A percentile compares a stretch with the other conserved stretches of the same genome.
Evolutionary conservation across 2,797 vertebrate species (phyloP).

Genomic region (Dromococcyx pavoninus): DNA sequence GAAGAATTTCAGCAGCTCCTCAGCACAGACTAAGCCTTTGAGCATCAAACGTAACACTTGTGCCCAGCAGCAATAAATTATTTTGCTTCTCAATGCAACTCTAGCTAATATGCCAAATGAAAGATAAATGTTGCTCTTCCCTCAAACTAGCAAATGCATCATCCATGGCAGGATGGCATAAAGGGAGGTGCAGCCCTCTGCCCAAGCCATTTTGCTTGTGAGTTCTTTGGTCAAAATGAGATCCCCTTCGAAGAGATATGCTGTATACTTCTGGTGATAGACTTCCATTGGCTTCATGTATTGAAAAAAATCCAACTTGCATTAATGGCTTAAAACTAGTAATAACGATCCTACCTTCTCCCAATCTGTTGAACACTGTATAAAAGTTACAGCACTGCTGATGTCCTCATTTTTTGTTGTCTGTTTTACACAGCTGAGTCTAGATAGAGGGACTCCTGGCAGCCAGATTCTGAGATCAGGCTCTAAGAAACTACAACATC

Average conservation of each 20-base stretch:
- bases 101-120: neutral
- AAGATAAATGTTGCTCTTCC: neutral
- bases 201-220: neutral
- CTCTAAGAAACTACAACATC: conserved; percentile 43
- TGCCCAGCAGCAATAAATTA: neutral
- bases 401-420: neutral
- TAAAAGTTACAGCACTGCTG: conserved; percentile 35
- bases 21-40: neutral
- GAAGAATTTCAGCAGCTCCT: neutral
- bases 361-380: neutral
- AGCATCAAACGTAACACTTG: neutral
- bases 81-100: neutral
- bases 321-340: neutral
- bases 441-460: conserved; percentile 11
- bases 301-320: neutral
- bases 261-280: neutral
- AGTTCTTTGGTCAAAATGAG: neutral
- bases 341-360: neutral
- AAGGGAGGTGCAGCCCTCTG: neutral
- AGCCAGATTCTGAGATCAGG: conserved; percentile 47
- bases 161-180: neutral
- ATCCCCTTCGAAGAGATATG: neutral
- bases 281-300: neutral
- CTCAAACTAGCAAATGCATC: neutral
- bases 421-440: conserved; percentile 26